Evolutionary conservation across 2,113 vertebrate genomes (phyloP), one percentile per base, ranked within the genome.

Genomic region (Pachycephala philippinensis): DNA sequence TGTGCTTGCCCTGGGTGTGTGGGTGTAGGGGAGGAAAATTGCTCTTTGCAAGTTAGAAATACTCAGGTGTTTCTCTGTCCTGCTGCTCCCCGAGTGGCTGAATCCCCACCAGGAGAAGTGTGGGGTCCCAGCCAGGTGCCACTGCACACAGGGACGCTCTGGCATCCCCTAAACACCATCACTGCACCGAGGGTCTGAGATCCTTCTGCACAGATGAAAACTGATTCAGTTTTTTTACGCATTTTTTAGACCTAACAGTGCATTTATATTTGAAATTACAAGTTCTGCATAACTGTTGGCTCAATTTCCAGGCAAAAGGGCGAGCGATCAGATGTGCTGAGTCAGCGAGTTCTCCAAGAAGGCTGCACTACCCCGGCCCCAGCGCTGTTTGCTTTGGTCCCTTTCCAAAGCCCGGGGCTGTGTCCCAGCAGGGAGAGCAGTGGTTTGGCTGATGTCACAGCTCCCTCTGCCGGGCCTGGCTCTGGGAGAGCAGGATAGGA

Each of bases 381-480:
- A 50, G 71, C 39, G 2, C 27, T 76, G 52, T 89, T 79, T 68
- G 2, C 35, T 40, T 87, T 79, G 87, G 49, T 71, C 40, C 78
- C 40, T 68, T 30, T 94, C 93, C 88, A 87, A 84, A 75, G 74
- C 35, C 33, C 0, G 0, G 45, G 49, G 69, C 56, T 70, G 49
- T 2, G 2, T 50, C 57, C 44, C 40, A 35, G 74, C 42, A 8
- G 39, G 50, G 28, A 91, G 37, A 54, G 56, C 4, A 0, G 44
- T 47, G 74, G 9, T 26, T 75, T 91, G 3, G 4, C 50, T 72
- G 60, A 69, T 87, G 94, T 50, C 94, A 89, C 91, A 97, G 96
- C 96, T 96, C 96, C 96, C 96, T 95, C 96, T 96, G 94, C 89
- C 1, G 96, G 94, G 92, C 66, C 54, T 0, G 0, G 45, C 3